A percentile compares a stretch with the other conserved stretches of the same genome.
phyloP scores from a whole-genome alignment of 2,113 vertebrate genomes.

The Rissa tridactyla region DNA sequence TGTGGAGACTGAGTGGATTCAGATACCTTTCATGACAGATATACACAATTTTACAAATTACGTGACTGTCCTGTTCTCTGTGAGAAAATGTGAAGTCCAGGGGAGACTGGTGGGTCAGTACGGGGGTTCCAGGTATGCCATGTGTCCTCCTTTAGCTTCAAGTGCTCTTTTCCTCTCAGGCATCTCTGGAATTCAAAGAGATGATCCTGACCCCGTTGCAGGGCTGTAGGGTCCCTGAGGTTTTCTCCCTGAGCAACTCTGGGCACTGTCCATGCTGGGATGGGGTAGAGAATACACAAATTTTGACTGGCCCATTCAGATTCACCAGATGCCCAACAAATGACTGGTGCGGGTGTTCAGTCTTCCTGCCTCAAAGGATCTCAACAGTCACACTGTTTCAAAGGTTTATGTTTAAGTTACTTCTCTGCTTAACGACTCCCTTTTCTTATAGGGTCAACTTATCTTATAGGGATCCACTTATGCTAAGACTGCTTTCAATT shows the following conservation, averaged over 20 bases:
- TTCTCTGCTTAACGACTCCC: not conserved
- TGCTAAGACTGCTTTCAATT: not conserved
- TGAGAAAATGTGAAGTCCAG: not conserved
- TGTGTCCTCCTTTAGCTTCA: not conserved
- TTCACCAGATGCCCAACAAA: not conserved
- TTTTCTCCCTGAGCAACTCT: not conserved
- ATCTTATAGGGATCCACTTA: not conserved
- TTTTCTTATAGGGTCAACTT: not conserved
- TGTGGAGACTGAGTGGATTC: not conserved
- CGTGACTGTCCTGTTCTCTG: not conserved
- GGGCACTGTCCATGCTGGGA: not conserved
- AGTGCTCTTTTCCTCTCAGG: not conserved
- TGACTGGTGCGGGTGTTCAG: not conserved
- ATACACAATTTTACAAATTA: not conserved
- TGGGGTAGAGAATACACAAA: not conserved
- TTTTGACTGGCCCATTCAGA: not conserved
- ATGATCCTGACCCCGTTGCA: not conserved
- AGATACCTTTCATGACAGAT: not conserved
- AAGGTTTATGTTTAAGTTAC: not conserved
- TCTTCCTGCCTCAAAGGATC: not conserved
- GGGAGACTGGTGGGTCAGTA: not conserved
- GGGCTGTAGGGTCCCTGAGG: not conserved
- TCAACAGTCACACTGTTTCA: not conserved
- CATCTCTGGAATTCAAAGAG: not conserved
- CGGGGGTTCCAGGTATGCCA: not conserved